These are phyloP conservation scores for Daktulosphaira vitifoliae DNA, from an alignment of 1,140 invertebrate genomes.

Conservation along the genomic window DNA sequence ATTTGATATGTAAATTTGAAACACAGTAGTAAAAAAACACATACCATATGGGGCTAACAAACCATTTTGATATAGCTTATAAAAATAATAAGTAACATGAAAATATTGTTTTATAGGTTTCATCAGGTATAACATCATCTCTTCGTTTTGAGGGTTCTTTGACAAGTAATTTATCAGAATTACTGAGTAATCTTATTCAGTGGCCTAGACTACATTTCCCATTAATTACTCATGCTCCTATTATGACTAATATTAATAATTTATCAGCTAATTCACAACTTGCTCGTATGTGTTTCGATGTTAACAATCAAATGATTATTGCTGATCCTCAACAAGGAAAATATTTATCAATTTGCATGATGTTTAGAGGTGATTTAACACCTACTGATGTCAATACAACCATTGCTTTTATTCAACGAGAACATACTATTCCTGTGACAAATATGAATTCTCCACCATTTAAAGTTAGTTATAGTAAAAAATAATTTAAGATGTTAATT, in stretches of 20 bases:
- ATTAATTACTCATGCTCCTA: constrained; percentile 50
- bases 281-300: constrained; percentile 69
- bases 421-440: not conserved
- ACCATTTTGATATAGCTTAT: too few species aligned
- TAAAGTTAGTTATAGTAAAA: not conserved
- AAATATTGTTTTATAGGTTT: too few species aligned
- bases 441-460: not conserved
- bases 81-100: too few species aligned
- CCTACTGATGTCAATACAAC: constrained; percentile 57
- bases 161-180: constrained; percentile 61
- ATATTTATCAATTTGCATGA: constrained; percentile 54
- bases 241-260: constrained; percentile 46
- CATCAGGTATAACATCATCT: constrained; percentile 49
- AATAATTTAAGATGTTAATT: too few species aligned
- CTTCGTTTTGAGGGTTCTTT: constrained; percentile 60
- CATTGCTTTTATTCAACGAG: constrained; percentile 38
- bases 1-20: too few species aligned
- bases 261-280: constrained; percentile 55
- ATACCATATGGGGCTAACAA: too few species aligned
- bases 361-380: constrained; percentile 50
- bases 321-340: constrained; percentile 43
- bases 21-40: too few species aligned
- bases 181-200: constrained; percentile 53
- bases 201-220: constrained; percentile 49
- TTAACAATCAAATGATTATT: constrained; percentile 56